Evolutionary conservation across 2,888 invertebrate genomes (phyloP), one percentile per base, ranked within the genome.

Genomic region (Drosophila paracracens): DNA sequence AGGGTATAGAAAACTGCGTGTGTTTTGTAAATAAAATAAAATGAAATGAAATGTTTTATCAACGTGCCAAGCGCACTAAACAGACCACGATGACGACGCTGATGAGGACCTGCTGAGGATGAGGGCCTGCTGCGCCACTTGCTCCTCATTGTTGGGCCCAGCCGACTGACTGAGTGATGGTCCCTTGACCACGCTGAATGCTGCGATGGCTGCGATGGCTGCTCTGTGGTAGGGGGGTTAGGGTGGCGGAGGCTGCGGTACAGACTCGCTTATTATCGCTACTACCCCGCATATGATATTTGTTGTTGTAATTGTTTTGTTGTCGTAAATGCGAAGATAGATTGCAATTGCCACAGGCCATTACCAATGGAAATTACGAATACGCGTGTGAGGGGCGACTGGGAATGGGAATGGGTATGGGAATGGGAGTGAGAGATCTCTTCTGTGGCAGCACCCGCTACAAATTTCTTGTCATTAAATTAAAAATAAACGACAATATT

Each of bases 401-500:
- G 40, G 18, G 5, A 3, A 1, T 7, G 53, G 16, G n/a, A 25
- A 4, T 4, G 31, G 52, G 0, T 4, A 2, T 2, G 5, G 5
- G 18, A 18, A 8, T 18, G 38, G 7, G 38, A n/a, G 38, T 7
- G 35, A 35, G 35, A 16, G 53, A 0, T 36, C 11, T 27, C 21
- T 16, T 25, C 8, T 25, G 46, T 46, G 46, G 36, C 18, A 46
- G 57, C 58, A 69, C 48, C 69, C 61, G 73, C 61, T 70, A 82
- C 83, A 81, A 86, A 81, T 75, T 86, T 82, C 87, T 87, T 82
- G 89, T 88, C 87, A 90, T 88, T 88, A 88, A 88, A 88, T 88
- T 90, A 90, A 88, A 90, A 90, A 90, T 90, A 86, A 86, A 87
- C 90, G 89, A 89, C 87, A 88, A 88, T 88, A 88, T 90, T 88